Percentiles rank a stretch among this genome's conserved stretches.
Conservation (phyloP, 2,888 invertebrate species). For the Drosophila kuntzei region DNA sequence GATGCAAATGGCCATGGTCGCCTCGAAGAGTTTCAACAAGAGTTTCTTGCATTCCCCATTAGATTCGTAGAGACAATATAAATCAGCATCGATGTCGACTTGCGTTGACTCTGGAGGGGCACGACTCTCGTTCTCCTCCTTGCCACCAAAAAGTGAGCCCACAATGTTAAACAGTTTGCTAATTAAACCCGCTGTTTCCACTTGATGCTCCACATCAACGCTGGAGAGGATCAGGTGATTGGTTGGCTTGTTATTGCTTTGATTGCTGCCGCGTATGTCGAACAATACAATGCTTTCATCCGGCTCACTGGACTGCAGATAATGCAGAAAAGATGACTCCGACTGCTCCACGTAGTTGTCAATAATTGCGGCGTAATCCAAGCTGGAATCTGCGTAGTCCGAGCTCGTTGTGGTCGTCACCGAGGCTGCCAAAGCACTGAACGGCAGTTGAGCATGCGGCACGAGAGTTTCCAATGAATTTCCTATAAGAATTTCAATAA, state of each 20-base stretch:
- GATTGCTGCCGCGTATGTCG: slow-evolving; percentile 76
- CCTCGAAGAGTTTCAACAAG: slow-evolving; percentile 84
- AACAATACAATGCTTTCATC: slow-evolving; percentile 81
- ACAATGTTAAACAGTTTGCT: slow-evolving; percentile 78
- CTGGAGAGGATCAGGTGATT: slow-evolving; percentile 27
- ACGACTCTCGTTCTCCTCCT: slow-evolving; percentile 4
- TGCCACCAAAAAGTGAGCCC: slow-evolving; percentile 77
- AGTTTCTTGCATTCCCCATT: slow-evolving; percentile 83
- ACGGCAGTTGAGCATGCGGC: slow-evolving; percentile 57
- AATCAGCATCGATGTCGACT: slow-evolving; percentile 66
- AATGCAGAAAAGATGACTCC: slow-evolving; percentile 67
- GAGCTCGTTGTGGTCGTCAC: slow-evolving; percentile 48
- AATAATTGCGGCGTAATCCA: slow-evolving; percentile 62
- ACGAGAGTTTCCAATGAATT: slow-evolving; percentile 76
- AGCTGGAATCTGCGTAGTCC: slow-evolving; percentile 49
- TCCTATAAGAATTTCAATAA: background rate
- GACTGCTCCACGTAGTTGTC: slow-evolving; percentile 54
- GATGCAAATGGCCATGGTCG: slow-evolving; percentile 83
- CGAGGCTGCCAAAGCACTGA: slow-evolving; percentile 64
- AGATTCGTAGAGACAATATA: slow-evolving; percentile 72
- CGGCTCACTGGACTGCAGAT: slow-evolving; percentile 57
- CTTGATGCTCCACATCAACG: slow-evolving; percentile 41
- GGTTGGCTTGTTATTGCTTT: slow-evolving; percentile 5
- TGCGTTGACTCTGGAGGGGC: slow-evolving; percentile 25
- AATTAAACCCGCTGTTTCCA: slow-evolving; percentile 61